phyloP scores from a whole-genome alignment of 2,113 vertebrate species.

The Cyprinodon brontotheroides region DNA sequence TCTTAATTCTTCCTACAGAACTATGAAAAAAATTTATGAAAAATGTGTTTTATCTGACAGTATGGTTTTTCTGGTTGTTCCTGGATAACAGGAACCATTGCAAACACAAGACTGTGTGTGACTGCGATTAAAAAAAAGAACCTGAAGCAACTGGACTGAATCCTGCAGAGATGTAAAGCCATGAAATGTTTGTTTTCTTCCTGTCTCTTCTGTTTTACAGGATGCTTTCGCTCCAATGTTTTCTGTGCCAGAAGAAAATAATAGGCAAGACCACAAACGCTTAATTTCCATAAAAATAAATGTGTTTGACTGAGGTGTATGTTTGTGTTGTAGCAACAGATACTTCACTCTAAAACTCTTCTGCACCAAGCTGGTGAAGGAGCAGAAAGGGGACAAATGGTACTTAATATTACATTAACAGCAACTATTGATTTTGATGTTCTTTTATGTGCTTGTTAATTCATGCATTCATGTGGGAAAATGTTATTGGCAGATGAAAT shows the following conservation, averaged over 20 bases:
- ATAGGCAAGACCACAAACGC: constrained; percentile 39
- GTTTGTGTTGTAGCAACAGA: constrained; percentile 30
- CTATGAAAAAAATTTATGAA: not conserved
- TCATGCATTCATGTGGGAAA: not conserved
- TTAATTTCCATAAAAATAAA: constrained; percentile 30
- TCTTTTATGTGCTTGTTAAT: constrained; percentile 8
- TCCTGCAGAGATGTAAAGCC: constrained; percentile 63
- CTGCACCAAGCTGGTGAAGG: not conserved
- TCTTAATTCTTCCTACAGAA: not conserved
- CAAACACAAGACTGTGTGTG: constrained; percentile 8
- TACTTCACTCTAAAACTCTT: not conserved
- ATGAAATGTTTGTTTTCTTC: constrained; percentile 60
- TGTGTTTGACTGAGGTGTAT: constrained; percentile 14
- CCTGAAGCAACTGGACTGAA: constrained; percentile 31
- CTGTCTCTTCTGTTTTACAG: constrained; percentile 22
- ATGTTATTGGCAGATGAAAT: not conserved
- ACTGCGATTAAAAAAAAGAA: constrained; percentile 14
- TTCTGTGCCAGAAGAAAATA: constrained; percentile 63
- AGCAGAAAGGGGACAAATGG: not conserved
- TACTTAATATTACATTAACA: not conserved
- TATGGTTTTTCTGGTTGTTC: constrained; percentile 6
- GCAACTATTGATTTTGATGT: not conserved
- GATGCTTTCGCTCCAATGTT: constrained; percentile 47
- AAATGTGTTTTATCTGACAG: constrained; percentile 11
- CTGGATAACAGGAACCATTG: constrained; percentile 7